phyloP scores from a whole-genome alignment of 2,797 vertebrate species.

The Picus viridis region DNA sequence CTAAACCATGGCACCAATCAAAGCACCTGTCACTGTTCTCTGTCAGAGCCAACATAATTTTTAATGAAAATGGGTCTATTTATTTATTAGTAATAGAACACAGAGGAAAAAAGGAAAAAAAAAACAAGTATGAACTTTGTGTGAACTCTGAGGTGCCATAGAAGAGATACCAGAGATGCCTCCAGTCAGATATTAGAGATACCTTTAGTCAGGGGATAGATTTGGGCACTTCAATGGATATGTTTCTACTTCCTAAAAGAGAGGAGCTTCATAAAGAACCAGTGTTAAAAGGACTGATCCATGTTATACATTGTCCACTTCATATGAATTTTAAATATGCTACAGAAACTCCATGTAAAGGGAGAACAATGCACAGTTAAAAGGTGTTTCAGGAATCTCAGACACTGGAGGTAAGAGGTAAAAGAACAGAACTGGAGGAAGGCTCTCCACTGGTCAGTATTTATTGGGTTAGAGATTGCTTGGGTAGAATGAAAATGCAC shows the following conservation, averaged over 20 bases:
- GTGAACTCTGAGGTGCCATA: not conserved
- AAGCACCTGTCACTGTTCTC: not conserved
- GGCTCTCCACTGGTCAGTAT: too few species aligned
- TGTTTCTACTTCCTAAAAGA: not conserved
- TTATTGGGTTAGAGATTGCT: too few species aligned
- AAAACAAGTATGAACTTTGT: fast-evolving
- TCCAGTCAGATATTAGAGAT: too few species aligned
- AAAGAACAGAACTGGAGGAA: too few species aligned
- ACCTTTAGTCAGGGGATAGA: not conserved
- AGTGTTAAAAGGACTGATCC: not conserved
- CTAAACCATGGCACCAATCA: not conserved
- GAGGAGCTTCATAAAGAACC: not conserved
- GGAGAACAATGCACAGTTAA: not conserved
- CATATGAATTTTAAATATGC: not conserved
- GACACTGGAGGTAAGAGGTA: too few species aligned
- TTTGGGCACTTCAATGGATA: not conserved
- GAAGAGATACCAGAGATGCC: not conserved
- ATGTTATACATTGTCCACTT: not conserved
- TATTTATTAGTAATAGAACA: not conserved
- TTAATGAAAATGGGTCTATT: not conserved
- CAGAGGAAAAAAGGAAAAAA: not conserved
- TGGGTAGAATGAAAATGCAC: too few species aligned
- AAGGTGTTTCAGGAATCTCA: not conserved
- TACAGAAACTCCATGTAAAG: not conserved
- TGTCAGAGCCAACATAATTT: not conserved